These are phyloP conservation scores for Scaptomyza graminum DNA, from an alignment of 1,140 invertebrate genomes.

Conservation along the genomic window DNA sequence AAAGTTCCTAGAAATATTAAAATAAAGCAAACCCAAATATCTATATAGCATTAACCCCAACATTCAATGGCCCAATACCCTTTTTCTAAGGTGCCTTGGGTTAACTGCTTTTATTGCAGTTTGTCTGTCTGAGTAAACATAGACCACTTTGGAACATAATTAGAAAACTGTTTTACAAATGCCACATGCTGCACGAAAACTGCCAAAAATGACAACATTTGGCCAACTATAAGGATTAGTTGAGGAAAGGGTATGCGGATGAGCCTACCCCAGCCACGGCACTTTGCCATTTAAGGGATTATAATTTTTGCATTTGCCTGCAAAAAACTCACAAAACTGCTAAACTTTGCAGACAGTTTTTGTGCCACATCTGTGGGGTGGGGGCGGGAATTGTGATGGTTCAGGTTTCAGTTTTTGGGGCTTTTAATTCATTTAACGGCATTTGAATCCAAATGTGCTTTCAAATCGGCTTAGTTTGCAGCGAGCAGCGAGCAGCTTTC, in stretches of 20 bases:
- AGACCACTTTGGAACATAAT: slow-evolving; percentile 1
- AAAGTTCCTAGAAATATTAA: too few relatives aligned
- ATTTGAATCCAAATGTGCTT: slow-evolving; percentile 81
- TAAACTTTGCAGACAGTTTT: slow-evolving; percentile 80
- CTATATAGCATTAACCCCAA: neutral
- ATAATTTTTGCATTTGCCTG: slow-evolving; percentile 67
- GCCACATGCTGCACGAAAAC: neutral
- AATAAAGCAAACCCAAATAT: too few relatives aligned
- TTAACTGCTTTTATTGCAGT: neutral
- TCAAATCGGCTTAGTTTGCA: slow-evolving; percentile 79
- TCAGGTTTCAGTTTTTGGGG: slow-evolving; percentile 30
- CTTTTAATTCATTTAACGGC: slow-evolving; percentile 70
- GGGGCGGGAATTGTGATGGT: slow-evolving; percentile 31
- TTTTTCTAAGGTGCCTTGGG: neutral
- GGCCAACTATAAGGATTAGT: neutral
- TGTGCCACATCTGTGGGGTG: slow-evolving; percentile 58
- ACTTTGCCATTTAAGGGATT: slow-evolving; percentile 75
- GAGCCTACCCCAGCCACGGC: slow-evolving; percentile 35
- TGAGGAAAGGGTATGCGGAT: neutral
- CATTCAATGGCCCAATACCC: neutral
- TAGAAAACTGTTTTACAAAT: slow-evolving; percentile 25
- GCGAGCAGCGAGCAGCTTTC: slow-evolving; percentile 56
- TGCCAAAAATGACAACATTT: slow-evolving; percentile 9
- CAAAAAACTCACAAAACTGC: slow-evolving; percentile 61
- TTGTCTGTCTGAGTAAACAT: neutral